Conservation (phyloP, 2,113 vertebrate genomes). For the Pedetes capensis region DNA sequence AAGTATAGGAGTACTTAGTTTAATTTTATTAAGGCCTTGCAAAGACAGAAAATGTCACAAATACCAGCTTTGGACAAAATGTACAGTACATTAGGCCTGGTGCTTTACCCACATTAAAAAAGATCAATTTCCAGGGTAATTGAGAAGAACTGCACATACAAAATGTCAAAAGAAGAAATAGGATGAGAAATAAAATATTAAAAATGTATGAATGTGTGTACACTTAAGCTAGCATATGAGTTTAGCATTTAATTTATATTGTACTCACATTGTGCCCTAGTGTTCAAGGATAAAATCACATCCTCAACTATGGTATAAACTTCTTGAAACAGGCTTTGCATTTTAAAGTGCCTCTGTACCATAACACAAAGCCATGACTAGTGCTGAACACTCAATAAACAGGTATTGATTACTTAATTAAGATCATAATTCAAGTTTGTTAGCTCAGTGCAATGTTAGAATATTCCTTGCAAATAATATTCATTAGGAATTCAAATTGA, state of each 20-base stretch:
- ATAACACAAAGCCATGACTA: background rate
- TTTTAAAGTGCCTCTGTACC: background rate
- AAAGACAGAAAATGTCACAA: conserved; percentile 16
- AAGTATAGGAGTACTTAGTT: conserved; percentile 46
- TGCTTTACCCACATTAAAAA: conserved; percentile 37
- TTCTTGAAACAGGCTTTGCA: background rate
- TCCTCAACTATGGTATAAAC: background rate
- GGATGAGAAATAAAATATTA: conserved; percentile 37
- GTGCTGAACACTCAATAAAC: background rate
- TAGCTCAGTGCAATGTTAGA: background rate
- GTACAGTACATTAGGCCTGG: background rate
- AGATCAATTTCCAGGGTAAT: conserved; percentile 46
- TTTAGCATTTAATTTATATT: conserved; percentile 26
- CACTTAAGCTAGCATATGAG: background rate
- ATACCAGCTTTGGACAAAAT: conserved; percentile 42
- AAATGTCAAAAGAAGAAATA: background rate
- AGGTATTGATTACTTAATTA: conserved; percentile 39
- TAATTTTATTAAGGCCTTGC: conserved; percentile 54
- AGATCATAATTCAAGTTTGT: conserved; percentile 39
- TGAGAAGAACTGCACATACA: background rate
- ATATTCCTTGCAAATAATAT: background rate
- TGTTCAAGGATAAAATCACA: background rate
- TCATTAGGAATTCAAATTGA: background rate
- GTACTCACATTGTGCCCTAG: background rate
- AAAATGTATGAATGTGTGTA: background rate